Conservation (phyloP, 2,113 vertebrate species). For the Daboia siamensis region DNA sequence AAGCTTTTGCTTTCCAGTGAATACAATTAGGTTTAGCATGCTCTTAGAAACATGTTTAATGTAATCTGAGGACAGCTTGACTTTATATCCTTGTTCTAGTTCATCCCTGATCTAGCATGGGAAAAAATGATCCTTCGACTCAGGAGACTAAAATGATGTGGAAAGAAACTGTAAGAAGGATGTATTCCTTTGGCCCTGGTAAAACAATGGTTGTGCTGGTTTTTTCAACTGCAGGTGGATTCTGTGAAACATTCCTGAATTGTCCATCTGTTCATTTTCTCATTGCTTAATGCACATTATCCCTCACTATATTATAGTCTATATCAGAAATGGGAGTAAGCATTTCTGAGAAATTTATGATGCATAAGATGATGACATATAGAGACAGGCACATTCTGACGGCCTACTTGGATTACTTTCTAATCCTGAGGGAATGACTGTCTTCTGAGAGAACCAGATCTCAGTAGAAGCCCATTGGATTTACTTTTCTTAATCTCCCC, state of each 20-base stretch:
- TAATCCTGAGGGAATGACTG: not conserved
- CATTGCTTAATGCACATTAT: not conserved
- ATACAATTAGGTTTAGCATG: not conserved
- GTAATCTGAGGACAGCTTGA: not conserved
- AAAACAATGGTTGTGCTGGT: not conserved
- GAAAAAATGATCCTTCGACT: not conserved
- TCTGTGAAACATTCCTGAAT: slow-evolving; percentile 21
- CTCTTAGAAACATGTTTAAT: not conserved
- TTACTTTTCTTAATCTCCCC: not conserved
- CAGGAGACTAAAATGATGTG: not conserved
- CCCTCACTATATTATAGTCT: not conserved
- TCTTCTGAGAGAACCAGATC: not conserved
- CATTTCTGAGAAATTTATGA: slow-evolving; percentile 2
- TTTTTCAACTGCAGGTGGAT: not conserved
- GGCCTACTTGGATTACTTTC: not conserved
- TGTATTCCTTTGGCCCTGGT: not conserved
- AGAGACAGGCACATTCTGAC: not conserved
- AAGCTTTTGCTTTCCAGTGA: not conserved
- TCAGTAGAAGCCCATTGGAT: not conserved
- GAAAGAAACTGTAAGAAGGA: not conserved
- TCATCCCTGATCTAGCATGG: not conserved
- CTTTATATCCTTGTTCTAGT: not conserved
- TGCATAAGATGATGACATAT: slow-evolving; percentile 31
- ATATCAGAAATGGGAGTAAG: not conserved
- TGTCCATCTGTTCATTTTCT: not conserved